phyloP scores from a whole-genome alignment of 1,140 invertebrate genomes.

The Forficula auricularia region DNA sequence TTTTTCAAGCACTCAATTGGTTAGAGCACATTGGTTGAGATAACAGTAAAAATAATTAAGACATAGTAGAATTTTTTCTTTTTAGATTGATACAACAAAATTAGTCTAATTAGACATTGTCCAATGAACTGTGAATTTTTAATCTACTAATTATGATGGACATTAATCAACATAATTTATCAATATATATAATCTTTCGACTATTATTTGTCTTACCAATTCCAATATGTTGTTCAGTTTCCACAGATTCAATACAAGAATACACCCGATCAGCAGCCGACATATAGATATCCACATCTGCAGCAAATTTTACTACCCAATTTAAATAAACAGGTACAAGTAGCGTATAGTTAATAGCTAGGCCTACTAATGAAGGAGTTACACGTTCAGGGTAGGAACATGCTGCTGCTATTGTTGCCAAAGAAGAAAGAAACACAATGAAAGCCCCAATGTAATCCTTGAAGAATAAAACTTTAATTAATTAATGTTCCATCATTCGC shows the following conservation, averaged over 20 bases:
- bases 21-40: too few species aligned
- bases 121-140: too few species aligned
- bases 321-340: conserved; percentile 63
- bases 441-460: conserved; percentile 65
- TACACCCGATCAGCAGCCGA: conserved; percentile 51
- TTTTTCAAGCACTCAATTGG: too few species aligned
- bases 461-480: conserved; percentile 14
- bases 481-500: too few species aligned
- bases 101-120: too few species aligned
- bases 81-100: too few species aligned
- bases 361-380: conserved; percentile 42
- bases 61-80: too few species aligned
- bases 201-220: too few species aligned
- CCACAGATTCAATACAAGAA: neutral
- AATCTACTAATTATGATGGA: too few species aligned
- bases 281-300: conserved; percentile 63
- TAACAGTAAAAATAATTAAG: too few species aligned
- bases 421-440: conserved; percentile 53
- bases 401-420: conserved; percentile 39
- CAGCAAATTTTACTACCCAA: conserved; percentile 61
- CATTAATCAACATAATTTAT: too few species aligned
- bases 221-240: neutral
- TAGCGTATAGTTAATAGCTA: conserved; percentile 64
- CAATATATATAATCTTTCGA: too few species aligned
- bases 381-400: conserved; percentile 31